These are phyloP conservation scores for Dryadula phaetusa DNA, from an alignment of 2,888 invertebrate genomes.

Conservation along the genomic window DNA sequence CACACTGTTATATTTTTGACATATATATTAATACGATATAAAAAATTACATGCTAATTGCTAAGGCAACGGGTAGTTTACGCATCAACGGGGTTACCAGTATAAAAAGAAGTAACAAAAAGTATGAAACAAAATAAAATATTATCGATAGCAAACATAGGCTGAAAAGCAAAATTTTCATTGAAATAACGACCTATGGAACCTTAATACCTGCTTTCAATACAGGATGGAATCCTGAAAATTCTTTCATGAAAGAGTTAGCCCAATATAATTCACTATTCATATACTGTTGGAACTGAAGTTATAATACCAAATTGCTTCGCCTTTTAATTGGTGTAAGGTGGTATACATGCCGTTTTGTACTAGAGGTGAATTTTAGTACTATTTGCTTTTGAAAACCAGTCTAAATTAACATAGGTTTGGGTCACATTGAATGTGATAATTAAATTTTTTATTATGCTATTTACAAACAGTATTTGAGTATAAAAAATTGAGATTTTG, in stretches of 20 bases:
- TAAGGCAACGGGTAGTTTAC: too few relatives aligned
- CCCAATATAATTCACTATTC: constrained; percentile 22
- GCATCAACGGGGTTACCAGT: too few relatives aligned
- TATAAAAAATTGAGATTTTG: too few relatives aligned
- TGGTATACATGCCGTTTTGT: constrained; percentile 8
- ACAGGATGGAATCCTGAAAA: constrained; percentile 19
- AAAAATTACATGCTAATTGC: too few relatives aligned
- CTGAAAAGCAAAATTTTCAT: neutral
- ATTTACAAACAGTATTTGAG: too few relatives aligned
- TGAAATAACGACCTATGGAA: neutral
- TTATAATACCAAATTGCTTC: constrained; percentile 11
- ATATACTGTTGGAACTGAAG: constrained; percentile 17
- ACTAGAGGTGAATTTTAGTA: constrained; percentile 4
- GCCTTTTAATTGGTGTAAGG: constrained; percentile 25
- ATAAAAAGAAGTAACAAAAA: too few relatives aligned
- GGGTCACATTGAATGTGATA: neutral
- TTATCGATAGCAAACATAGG: too few relatives aligned
- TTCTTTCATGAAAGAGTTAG: constrained; percentile 17
- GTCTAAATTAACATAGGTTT: neutral
- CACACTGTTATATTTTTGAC: too few relatives aligned
- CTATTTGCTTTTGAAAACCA: constrained; percentile 16
- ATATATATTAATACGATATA: too few relatives aligned
- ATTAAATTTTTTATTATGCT: too few relatives aligned
- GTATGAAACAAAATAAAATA: too few relatives aligned
- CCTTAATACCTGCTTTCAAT: constrained; percentile 17